Evolutionary conservation across 1,140 invertebrate genomes (phyloP).

Genomic region (Triops longicaudatus): DNA sequence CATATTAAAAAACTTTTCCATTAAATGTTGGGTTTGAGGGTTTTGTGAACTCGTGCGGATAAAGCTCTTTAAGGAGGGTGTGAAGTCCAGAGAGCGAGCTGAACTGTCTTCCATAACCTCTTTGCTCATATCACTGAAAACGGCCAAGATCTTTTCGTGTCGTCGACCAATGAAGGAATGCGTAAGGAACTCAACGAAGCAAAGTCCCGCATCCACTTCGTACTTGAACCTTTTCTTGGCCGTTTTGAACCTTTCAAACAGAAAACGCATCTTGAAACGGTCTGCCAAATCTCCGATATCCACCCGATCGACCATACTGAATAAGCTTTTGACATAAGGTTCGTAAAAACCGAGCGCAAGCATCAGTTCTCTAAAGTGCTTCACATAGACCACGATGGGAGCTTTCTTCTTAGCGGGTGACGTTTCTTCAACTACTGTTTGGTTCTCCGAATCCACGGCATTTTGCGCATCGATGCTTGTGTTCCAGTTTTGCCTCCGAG

Average conservation of each 20-base stretch:
- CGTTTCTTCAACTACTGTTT: background rate
- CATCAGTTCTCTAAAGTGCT: constrained; percentile 1
- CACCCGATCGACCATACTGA: constrained; percentile 14
- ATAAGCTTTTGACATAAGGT: constrained; percentile 8
- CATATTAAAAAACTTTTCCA: constrained; percentile 10
- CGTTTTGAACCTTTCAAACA: background rate
- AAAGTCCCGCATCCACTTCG: background rate
- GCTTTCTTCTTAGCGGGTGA: background rate
- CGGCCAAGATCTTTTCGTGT: background rate
- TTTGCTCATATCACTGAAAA: background rate
- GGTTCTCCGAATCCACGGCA: background rate
- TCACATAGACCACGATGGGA: constrained; percentile 1
- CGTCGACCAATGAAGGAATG: background rate
- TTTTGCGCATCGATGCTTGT: constrained; percentile 18
- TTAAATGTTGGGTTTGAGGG: constrained; percentile 15
- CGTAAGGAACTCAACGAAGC: background rate
- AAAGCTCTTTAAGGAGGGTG: background rate
- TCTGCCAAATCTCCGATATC: constrained; percentile 3
- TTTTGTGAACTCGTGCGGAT: background rate
- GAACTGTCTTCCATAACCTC: background rate
- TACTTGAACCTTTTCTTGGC: background rate
- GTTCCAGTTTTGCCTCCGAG: background rate
- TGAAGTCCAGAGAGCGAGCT: background rate
- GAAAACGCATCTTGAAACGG: background rate
- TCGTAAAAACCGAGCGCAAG: background rate